A percentile compares a stretch with the other conserved stretches of the same genome.
phyloP scores from a whole-genome alignment of 1,140 invertebrate species.

The Drosophila mayri region DNA sequence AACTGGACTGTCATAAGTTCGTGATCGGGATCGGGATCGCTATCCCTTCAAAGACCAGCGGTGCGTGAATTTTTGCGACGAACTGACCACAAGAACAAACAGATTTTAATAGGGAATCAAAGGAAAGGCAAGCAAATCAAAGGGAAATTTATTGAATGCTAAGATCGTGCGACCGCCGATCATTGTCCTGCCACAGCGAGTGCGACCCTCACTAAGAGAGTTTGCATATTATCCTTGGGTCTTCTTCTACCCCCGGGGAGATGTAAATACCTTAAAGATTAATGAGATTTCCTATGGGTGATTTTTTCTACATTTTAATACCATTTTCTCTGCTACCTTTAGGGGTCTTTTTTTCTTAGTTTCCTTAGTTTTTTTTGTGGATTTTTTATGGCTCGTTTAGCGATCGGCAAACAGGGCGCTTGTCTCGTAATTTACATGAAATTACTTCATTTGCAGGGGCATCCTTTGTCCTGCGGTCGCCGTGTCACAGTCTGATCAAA shows the following conservation, averaged over 20 bases:
- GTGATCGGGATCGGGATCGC: not conserved
- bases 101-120: constrained; percentile 60
- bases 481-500: constrained; percentile 32
- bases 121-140: constrained; percentile 2
- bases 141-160: constrained; percentile 64
- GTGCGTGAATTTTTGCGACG: constrained; percentile 65
- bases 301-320: constrained; percentile 26
- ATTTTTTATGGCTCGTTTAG: constrained; percentile 81
- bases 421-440: constrained; percentile 84
- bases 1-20: constrained; percentile 45
- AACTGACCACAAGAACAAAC: constrained; percentile 64
- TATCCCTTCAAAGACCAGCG: constrained; percentile 36
- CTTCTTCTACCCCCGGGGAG: not conserved
- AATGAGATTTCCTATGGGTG: constrained; percentile 70
- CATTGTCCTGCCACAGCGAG: constrained; percentile 25
- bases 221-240: constrained; percentile 62
- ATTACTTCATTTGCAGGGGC: constrained; percentile 75
- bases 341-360: not conserved
- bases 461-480: constrained; percentile 18
- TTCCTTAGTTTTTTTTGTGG: constrained; percentile 16
- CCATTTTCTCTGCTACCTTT: constrained; percentile 5
- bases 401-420: constrained; percentile 70
- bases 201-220: constrained; percentile 50
- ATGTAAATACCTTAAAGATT: constrained; percentile 74
- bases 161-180: constrained; percentile 36